phyloP scores from a whole-genome alignment of 1,140 invertebrate genomes.

The Drosophila murphyi region DNA sequence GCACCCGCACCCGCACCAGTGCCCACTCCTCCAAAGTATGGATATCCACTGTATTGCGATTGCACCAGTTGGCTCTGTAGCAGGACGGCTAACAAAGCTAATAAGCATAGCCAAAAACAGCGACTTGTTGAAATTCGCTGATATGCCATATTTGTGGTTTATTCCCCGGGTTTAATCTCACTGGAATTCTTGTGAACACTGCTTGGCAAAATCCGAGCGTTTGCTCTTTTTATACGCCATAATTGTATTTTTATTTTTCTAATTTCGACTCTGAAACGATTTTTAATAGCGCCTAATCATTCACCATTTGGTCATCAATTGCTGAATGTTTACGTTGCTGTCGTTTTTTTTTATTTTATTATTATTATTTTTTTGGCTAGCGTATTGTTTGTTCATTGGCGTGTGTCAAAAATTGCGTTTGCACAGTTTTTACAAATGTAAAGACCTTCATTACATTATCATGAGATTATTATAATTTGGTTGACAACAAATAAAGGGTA shows the following conservation, averaged over 20 bases:
- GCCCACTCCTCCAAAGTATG: slow-evolving; percentile 53
- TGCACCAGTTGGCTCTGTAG: slow-evolving; percentile 28
- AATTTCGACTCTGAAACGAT: slow-evolving; percentile 37
- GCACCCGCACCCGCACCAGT: slow-evolving; percentile 21
- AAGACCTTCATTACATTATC: slow-evolving; percentile 47
- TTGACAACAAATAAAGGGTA: slow-evolving; percentile 14
- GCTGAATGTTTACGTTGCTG: slow-evolving; percentile 15
- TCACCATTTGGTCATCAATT: slow-evolving; percentile 40
- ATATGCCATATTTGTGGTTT: slow-evolving; percentile 18
- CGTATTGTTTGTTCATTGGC: slow-evolving; percentile 60
- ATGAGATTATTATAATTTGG: slow-evolving; percentile 31
- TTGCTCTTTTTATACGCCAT: slow-evolving; percentile 62
- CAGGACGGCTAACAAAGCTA: slow-evolving; percentile 33
- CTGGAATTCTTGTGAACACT: slow-evolving; percentile 45
- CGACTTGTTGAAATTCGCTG: slow-evolving; percentile 21
- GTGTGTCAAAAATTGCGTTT: slow-evolving; percentile 62
- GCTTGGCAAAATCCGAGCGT: slow-evolving; percentile 32
- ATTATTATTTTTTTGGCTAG: slow-evolving; percentile 5
- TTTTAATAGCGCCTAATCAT: slow-evolving; percentile 76
- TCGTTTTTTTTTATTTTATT: background rate
- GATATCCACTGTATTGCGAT: slow-evolving; percentile 64
- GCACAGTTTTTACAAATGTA: slow-evolving; percentile 61
- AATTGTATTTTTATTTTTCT: slow-evolving; percentile 35
- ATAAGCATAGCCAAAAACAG: slow-evolving; percentile 37
- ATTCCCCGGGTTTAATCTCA: slow-evolving; percentile 28